phyloP scores from a whole-genome alignment of 2,888 invertebrate species.

The Nomada lathburiana region DNA sequence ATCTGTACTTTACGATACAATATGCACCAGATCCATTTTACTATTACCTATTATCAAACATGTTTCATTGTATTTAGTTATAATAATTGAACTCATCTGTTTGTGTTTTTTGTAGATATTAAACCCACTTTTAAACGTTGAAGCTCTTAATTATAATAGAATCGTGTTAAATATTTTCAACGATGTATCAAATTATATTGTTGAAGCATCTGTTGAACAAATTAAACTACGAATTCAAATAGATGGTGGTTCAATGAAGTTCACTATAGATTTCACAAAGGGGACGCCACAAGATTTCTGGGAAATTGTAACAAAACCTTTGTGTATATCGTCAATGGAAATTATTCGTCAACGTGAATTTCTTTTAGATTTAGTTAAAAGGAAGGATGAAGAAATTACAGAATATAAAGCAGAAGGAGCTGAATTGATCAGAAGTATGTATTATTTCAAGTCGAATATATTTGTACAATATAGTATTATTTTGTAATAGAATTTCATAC shows the following conservation, averaged over 20 bases:
- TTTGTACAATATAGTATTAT: background rate
- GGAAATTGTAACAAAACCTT: conserved; percentile 74
- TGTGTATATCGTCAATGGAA: conserved; percentile 73
- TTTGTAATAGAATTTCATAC: background rate
- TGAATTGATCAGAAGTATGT: conserved; percentile 77
- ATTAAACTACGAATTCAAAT: conserved; percentile 73
- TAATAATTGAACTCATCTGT: background rate
- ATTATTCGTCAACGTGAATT: conserved; percentile 69
- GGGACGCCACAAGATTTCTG: conserved; percentile 72
- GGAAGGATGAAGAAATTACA: conserved; percentile 80
- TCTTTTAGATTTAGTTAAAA: conserved; percentile 75
- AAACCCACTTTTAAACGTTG: conserved; percentile 76
- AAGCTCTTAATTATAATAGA: conserved; percentile 66
- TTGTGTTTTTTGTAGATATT: conserved; percentile 68
- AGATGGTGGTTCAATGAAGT: conserved; percentile 75
- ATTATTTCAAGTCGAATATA: background rate
- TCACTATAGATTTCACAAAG: conserved; percentile 72
- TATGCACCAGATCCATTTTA: background rate
- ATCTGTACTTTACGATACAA: background rate
- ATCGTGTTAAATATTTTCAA: conserved; percentile 71
- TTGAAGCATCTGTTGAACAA: conserved; percentile 56
- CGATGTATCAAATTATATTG: conserved; percentile 71
- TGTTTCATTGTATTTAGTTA: background rate
- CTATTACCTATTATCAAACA: background rate
- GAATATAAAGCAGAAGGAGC: conserved; percentile 80